Base-by-base conservation (phyloP, 2,113 vertebrate species). In the Rousettus leschenaultii region DNA sequence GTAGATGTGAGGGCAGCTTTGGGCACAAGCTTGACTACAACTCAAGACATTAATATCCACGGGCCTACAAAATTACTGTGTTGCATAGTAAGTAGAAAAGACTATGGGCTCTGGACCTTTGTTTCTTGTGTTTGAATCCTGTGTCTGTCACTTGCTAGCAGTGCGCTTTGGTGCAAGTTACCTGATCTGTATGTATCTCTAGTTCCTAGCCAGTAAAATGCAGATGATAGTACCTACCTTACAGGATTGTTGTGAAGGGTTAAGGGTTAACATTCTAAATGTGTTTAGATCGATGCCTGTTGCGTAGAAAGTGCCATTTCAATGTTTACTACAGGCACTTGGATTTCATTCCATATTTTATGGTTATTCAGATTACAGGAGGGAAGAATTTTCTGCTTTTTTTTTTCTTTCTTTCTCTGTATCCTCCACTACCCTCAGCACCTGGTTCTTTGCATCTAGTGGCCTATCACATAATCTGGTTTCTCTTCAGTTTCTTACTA, bases 401-500 rank as follows among this genome's bases (percentile, higher is more conserved):
- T 35, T 75, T 48, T 68, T 79, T 71, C 40, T 40, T 30, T 59
- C 24, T 65, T 84, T 88, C 79, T 92, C 77, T 68, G 70, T 45
- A 40, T 22, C 24, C 2, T 11, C n/a, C 38, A 6, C 26, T 4
- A 19, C 57, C 19, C 21, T 77, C n/a, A 86, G 35, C 38, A 84
- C 61, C 79, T 40, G 30, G 22, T 84, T 91, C 51, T 75, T 74
- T 74, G 77, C 12, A 30, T 91, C 57, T 70, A 33, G 61, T 22
- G 7, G 10, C 45, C 30, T 26, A 22, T 90, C 70, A 18, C 6
- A 10, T 61, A 82, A 13, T 35, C 70, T 74, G n/a, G 10, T 70
- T 85, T 85, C 92, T 88, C n/a, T 83, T 74, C 18, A 28, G 43
- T 89, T 96, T 84, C 86, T 73, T 78, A 68, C 48, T 43, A 77